These are phyloP conservation scores for Pantelozetes paolii DNA, from an alignment of 2,888 invertebrate species.

Conservation along the genomic window DNA sequence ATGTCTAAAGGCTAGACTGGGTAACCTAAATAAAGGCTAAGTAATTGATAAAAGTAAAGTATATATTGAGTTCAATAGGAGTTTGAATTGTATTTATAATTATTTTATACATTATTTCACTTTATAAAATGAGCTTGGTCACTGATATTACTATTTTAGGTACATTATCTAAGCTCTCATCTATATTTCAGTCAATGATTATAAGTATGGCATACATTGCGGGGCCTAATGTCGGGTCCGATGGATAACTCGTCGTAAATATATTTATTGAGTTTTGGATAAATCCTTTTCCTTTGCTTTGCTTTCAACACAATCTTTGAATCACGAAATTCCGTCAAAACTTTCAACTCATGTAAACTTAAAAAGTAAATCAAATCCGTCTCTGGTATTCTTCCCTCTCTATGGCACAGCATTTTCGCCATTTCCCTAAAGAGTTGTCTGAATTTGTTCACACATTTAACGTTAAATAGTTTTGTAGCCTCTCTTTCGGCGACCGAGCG, in stretches of 20 bases:
- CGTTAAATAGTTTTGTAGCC: constrained; percentile 60
- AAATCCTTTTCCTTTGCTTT: constrained; percentile 14
- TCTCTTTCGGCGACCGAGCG: constrained; percentile 64
- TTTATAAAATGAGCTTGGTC: no score
- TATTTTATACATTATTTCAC: no score
- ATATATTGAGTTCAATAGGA: no score
- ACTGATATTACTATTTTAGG: no score
- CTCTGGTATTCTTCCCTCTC: constrained; percentile 62
- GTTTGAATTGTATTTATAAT: no score
- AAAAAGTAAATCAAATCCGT: constrained; percentile 65
- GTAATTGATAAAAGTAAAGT: no score
- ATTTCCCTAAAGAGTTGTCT: constrained; percentile 43
- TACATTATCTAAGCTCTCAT: no score
- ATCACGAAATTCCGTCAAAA: constrained; percentile 54
- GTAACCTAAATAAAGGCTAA: no score
- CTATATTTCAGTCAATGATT: no score
- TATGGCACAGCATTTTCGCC: constrained; percentile 53
- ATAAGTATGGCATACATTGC: constrained; percentile 10
- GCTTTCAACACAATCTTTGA: constrained; percentile 34
- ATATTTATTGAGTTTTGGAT: constrained; percentile 18
- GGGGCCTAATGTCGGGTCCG: constrained; percentile 37
- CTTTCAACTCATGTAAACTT: constrained; percentile 63
- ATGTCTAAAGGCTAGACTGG: no score
- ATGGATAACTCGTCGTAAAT: constrained; percentile 14
- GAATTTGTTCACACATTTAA: constrained; percentile 29